phyloP scores from a whole-genome alignment of 2,113 vertebrate genomes.

The Upupa epops region DNA sequence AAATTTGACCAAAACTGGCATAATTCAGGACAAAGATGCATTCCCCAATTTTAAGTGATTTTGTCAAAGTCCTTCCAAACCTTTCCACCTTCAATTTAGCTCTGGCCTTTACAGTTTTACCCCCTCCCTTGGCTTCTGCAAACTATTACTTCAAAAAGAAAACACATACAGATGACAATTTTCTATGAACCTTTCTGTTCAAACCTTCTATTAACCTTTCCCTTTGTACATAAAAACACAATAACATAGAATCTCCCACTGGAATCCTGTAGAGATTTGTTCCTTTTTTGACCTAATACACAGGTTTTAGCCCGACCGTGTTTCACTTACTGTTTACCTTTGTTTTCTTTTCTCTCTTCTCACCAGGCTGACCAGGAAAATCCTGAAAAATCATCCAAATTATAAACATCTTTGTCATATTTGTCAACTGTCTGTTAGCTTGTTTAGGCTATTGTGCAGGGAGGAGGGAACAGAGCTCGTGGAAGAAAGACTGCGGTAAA shows the following conservation, averaged over 20 bases:
- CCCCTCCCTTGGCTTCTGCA: conserved; percentile 31
- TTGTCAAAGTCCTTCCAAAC: conserved; percentile 12
- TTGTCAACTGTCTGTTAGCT: background rate
- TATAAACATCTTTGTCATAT: background rate
- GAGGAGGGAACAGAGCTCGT: background rate
- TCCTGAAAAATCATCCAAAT: background rate
- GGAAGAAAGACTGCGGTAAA: background rate
- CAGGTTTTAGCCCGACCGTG: background rate
- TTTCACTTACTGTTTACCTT: conserved; percentile 22
- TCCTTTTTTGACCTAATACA: conserved; percentile 40
- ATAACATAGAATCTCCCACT: conserved; percentile 36
- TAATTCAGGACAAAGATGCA: background rate
- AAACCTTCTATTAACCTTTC: conserved; percentile 64
- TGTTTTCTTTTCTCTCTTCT: background rate
- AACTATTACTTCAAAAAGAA: conserved; percentile 53
- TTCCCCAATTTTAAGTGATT: background rate
- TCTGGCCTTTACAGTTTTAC: conserved; percentile 25
- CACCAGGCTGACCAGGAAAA: background rate
- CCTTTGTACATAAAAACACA: conserved; percentile 57
- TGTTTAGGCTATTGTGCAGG: background rate
- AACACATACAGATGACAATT: conserved; percentile 57
- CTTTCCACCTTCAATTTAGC: conserved; percentile 28
- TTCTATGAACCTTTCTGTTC: conserved; percentile 43
- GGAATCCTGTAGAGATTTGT: conserved; percentile 46
- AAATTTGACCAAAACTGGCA: background rate